Base-by-base conservation (phyloP, 1,140 invertebrate species). In the Sycophaga agraensis region DNA sequence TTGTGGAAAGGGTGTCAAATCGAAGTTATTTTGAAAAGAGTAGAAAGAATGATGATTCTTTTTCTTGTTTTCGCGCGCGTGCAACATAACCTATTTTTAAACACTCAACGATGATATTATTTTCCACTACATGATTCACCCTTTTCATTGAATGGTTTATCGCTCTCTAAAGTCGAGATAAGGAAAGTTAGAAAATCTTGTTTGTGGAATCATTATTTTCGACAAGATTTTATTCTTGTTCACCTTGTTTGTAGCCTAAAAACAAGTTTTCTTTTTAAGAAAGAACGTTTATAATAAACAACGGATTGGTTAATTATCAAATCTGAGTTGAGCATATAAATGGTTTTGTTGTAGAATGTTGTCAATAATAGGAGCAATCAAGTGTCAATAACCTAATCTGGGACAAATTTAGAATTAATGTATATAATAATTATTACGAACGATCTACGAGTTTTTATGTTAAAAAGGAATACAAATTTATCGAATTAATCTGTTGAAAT, bases 41-140 rank as follows among this genome's bases (percentile, higher is more conserved):
- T n/a, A 31, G 34, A 49, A 49, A n/a, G 43, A 49, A 49, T 11
- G 22, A 49, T 6, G 7, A 31, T 28, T 31, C 43, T 8, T 21
- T 48, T 17, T 14, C 21, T 1, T 49, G 28, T 49, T 49, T 49
- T 49, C n/a, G n/a, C n/a, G n/a, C n/a, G n/a, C 19, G 12, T 12
- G 31, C 21, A 9, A 57, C 43, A 46, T 57, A 57, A 57, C 55
- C 55, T 57, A 48, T 57, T 57, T 48, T 37, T 46, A 57, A 57
- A 37, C 55, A 6, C 17, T 26, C 14, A 31, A 45, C 6, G 9
- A 34, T 45, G 14, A 34, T 51, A 39, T 45, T 56, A 34, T 56
- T 56, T 24, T 6, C 28, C 8, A 12, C 35, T 11, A 28, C 2
- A 16, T 16, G 35, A 21, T 28, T 28, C 28, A 26, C 51, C 26